Evolutionary conservation across 2,113 vertebrate species (phyloP), one percentile per base, ranked within the genome.

Genomic region (Melanotaenia duboulayi): DNA sequence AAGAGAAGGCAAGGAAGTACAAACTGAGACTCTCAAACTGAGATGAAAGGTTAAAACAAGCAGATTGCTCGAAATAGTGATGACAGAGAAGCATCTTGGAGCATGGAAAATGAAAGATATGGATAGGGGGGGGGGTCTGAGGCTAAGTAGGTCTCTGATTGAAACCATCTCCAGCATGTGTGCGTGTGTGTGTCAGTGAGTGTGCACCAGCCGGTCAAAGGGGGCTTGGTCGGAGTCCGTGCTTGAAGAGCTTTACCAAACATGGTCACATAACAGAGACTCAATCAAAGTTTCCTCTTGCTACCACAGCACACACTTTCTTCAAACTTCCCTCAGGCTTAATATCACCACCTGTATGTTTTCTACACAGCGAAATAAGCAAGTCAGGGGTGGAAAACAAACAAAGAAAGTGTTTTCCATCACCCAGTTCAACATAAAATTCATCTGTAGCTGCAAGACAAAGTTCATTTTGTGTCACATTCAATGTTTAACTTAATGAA

Each of bases 231-330:
- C 87, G 83, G 81, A 89, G 85, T 57, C 82, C 37, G 58, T 58
- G 88, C 76, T 84, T 82, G 78, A 76, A 79, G 74, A 86, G 84
- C 88, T 93, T 95, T 93, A 94, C 94, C 94, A 95, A 95, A 95
- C 90, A 93, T 94, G 93, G 93, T 94, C 92, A 94, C 88, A 62
- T 85, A 89, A 79, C 84, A 72, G 84, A 82, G 87, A 59, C 87
- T 90, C 77, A 81, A 83, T 89, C 83, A 91, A 82, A 80, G 67
- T 69, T 73, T 81, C 59, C 78, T 71, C 80, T 10, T 58, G 71
- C 85, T 81, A 67, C 82, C 60, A 55, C 78, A 55, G 74, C 73
- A 13, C 81, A 65, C 76, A 40, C 12, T 52, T 71, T 42, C 49
- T 69, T 56, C 28, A 28, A 28, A 28, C 28, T 61, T 77, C 49